These are phyloP conservation scores for Uropetala carovei DNA, from an alignment of 2,888 invertebrate genomes.

Conservation along the genomic window DNA sequence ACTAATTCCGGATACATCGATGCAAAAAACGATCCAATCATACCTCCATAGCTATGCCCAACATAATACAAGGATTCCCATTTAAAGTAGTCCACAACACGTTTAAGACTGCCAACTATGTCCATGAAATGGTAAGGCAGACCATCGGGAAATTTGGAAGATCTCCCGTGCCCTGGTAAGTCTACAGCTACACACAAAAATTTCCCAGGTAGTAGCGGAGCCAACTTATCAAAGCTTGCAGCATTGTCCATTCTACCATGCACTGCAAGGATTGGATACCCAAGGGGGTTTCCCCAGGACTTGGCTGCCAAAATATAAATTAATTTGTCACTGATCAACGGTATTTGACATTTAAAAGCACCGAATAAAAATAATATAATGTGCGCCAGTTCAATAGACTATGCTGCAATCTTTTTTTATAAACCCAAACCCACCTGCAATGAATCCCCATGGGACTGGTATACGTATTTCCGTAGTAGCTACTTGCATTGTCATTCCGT, in stretches of 20 bases:
- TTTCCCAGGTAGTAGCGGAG: slow-evolving; percentile 72
- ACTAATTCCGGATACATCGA: slow-evolving; percentile 75
- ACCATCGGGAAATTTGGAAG: slow-evolving; percentile 74
- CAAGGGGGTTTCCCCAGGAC: slow-evolving; percentile 69
- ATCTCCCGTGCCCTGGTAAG: slow-evolving; percentile 76
- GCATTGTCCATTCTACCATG: slow-evolving; percentile 76
- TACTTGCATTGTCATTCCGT: slow-evolving; percentile 10
- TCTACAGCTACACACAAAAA: slow-evolving; percentile 75
- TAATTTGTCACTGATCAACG: background rate
- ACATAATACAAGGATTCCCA: slow-evolving; percentile 74
- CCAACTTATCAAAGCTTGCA: slow-evolving; percentile 74
- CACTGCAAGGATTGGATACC: slow-evolving; percentile 71
- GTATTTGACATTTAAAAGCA: background rate
- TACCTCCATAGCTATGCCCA: slow-evolving; percentile 78
- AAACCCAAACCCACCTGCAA: slow-evolving; percentile 75
- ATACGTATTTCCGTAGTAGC: slow-evolving; percentile 74
- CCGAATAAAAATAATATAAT: background rate
- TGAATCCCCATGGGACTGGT: slow-evolving; percentile 79
- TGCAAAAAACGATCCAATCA: slow-evolving; percentile 73
- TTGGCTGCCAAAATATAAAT: slow-evolving; percentile 44
- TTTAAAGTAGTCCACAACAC: slow-evolving; percentile 73
- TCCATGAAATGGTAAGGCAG: slow-evolving; percentile 72
- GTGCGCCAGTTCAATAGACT: slow-evolving; percentile 8
- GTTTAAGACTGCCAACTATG: slow-evolving; percentile 71
- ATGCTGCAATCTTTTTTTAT: background rate